Conservation (phyloP, 2,797 vertebrate species). For the Phyllotis vaccarum region DNA sequence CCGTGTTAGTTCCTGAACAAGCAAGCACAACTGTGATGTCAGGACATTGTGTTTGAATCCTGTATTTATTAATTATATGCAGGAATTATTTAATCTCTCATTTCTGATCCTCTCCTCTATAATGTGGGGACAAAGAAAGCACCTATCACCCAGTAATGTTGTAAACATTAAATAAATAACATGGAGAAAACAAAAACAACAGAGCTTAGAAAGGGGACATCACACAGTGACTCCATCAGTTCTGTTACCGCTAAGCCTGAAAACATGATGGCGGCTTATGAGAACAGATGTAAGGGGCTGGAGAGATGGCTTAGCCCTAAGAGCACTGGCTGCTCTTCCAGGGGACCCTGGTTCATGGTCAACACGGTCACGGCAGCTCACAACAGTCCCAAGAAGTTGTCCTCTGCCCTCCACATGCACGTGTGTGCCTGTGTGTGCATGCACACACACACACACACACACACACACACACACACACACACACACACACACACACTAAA, state of each 20-base stretch:
- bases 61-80: background rate
- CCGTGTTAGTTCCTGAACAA: background rate
- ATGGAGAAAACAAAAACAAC: background rate
- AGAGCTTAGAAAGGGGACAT: background rate
- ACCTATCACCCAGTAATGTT: background rate
- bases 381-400: background rate
- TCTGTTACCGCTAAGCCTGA: background rate
- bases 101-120: background rate
- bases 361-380: background rate
- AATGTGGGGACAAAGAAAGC: background rate
- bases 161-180: background rate
- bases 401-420: background rate
- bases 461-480: background rate
- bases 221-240: background rate
- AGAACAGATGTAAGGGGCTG: background rate
- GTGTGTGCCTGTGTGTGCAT: background rate
- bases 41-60: background rate
- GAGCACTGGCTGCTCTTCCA: background rate
- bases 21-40: background rate
- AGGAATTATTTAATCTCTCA: background rate
- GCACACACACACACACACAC: background rate
- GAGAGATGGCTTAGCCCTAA: background rate
- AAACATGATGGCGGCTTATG: background rate
- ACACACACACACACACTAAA: background rate
- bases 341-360: background rate